Conservation (phyloP, 1,140 invertebrate species). For the Microplitis mediator region DNA sequence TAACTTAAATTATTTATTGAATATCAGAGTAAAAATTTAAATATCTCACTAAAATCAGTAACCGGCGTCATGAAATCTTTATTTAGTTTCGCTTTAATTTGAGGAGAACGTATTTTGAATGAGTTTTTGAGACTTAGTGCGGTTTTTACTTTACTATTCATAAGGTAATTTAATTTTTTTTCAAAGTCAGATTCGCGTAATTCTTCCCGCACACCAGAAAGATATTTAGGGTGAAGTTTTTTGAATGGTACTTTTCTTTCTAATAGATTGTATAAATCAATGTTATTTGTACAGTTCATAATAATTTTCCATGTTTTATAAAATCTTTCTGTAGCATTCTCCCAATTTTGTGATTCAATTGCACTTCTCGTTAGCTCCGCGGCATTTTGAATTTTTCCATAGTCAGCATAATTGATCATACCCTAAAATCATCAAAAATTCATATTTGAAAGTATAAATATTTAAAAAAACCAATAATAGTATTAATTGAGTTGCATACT, state of each 20-base stretch:
- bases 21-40: neutral
- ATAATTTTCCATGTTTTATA: too few relatives aligned
- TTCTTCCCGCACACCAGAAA: too few relatives aligned
- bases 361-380: neutral
- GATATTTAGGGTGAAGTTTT: too few relatives aligned
- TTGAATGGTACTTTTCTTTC: too few relatives aligned
- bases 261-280: too few relatives aligned
- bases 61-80: slow-evolving; percentile 88
- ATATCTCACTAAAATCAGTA: slow-evolving; percentile 66
- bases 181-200: slow-evolving; percentile 52
- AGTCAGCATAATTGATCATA: neutral
- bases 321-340: neutral
- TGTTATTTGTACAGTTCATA: too few relatives aligned
- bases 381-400: neutral
- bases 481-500: slow-evolving; percentile 51
- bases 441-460: too few relatives aligned
- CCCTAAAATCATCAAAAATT: neutral
- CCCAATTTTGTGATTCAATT: neutral
- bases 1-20: neutral
- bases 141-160: slow-evolving; percentile 74
- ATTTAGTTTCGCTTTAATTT: slow-evolving; percentile 69
- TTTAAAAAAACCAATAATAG: too few relatives aligned
- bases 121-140: slow-evolving; percentile 65
- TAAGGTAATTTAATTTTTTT: slow-evolving; percentile 63
- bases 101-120: slow-evolving; percentile 68